These are phyloP conservation scores for Orthonyx spaldingii DNA, from an alignment of 2,113 vertebrate genomes.

Conservation along the genomic window DNA sequence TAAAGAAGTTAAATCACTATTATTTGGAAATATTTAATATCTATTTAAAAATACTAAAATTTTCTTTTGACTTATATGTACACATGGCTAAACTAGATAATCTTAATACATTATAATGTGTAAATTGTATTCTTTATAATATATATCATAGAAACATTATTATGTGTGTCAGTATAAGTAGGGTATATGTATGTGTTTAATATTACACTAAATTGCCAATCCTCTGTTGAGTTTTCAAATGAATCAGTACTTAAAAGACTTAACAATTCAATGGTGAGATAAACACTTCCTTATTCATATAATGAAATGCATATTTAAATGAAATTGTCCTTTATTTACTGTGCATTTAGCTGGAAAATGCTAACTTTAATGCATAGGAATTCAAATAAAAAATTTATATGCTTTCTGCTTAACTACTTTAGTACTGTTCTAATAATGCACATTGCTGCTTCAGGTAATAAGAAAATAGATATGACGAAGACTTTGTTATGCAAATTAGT, in stretches of 20 bases:
- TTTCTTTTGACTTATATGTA: background rate
- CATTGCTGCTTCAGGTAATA: conserved; percentile 18
- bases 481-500: conserved; percentile 44
- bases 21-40: background rate
- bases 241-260: conserved; percentile 38
- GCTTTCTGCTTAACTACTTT: conserved; percentile 1
- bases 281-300: conserved; percentile 45
- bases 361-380: conserved; percentile 15
- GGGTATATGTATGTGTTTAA: background rate
- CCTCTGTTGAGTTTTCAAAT: conserved; percentile 26
- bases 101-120: background rate
- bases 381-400: background rate
- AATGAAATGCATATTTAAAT: conserved; percentile 44
- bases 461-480: conserved; percentile 7
- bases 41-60: background rate
- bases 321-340: conserved; percentile 49
- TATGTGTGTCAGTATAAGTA: background rate
- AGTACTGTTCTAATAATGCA: background rate
- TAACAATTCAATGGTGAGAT: conserved; percentile 35
- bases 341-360: conserved; percentile 34
- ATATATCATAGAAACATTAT: background rate
- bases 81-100: background rate
- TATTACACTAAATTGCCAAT: conserved; percentile 11
- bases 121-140: background rate
- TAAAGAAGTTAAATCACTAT: background rate